Evolutionary conservation across 2,888 invertebrate species (phyloP).

Genomic region (Tribolium freemani): DNA sequence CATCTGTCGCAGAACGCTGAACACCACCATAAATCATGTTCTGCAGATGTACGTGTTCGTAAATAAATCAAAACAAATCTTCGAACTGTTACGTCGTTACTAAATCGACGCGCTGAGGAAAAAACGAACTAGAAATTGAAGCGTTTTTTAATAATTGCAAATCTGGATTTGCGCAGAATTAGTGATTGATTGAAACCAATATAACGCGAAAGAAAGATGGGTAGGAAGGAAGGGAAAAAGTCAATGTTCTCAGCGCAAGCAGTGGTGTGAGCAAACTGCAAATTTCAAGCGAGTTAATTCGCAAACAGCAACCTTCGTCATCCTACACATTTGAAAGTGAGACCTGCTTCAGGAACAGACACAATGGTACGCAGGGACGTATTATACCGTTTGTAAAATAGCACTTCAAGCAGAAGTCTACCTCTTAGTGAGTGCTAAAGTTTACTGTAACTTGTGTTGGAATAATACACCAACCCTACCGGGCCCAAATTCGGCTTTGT

Average conservation of each 20-base stretch:
- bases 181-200: conserved; percentile 21
- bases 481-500: not conserved
- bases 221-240: not conserved
- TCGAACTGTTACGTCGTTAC: conserved; percentile 13
- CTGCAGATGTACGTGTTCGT: conserved; percentile 39
- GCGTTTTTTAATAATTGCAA: conserved; percentile 20
- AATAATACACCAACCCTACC: not conserved
- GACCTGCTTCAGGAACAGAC: conserved; percentile 14
- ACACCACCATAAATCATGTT: conserved; percentile 41
- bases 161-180: not conserved
- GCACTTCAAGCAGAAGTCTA: conserved; percentile 8
- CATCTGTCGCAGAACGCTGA: conserved; percentile 39
- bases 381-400: conserved; percentile 5
- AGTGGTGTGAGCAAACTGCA: not conserved
- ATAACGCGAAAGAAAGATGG: not conserved
- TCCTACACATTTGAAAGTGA: conserved; percentile 9
- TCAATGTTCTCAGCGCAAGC: not conserved
- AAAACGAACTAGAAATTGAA: conserved; percentile 2
- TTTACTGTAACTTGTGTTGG: conserved; percentile 3
- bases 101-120: conserved; percentile 23
- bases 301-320: conserved; percentile 10
- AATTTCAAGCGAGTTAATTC: conserved; percentile 10
- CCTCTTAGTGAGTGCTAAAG: conserved; percentile 1
- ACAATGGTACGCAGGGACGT: conserved; percentile 9
- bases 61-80: conserved; percentile 42